Base-by-base conservation (phyloP, 2,113 vertebrate species). In the Oncorhynchus mykiss region DNA sequence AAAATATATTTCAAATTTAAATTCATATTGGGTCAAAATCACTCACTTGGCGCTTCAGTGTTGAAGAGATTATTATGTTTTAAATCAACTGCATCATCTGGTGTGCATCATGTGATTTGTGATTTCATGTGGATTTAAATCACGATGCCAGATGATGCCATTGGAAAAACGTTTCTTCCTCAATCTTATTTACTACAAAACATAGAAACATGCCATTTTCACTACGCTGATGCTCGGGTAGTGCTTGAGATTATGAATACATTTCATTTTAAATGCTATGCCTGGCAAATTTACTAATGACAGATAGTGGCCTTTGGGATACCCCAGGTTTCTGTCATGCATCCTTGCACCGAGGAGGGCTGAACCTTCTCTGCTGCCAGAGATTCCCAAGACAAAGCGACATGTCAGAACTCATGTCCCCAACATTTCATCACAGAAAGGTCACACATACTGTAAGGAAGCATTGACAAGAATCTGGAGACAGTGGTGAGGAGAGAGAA, bases 341-440 rank as follows among this genome's bases (percentile, higher is more conserved):
- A 76, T 88, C 87, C 84, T 78, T 80, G 85, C 80, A 16, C 79
- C 62, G 80, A 72, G 74, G 76, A 87, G 81, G 71, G 68, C 72
- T 65, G 49, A 87, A 81, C 82, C 78, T 88, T 71, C 57, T 73
- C 24, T 81, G 77, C 87, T 81, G 79, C 80, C 88, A 86, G 85
- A 85, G 79, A 82, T 80, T 88, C 80, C 88, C 77, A 86, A 93
- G 92, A 93, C 89, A 87, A 87, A 92, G 88, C 73, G 81, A 86
- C 77, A 66, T 85, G 91, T 91, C 91, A 90, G 70, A 75, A 70
- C 82, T 51, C 67, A 77, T 78, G 77, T 81, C 84, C 77, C 80
- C 54, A 74, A 70, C 39, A 84, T 84, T 92, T 89, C 79, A 90
- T 92, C 91, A 90, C 82, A 74, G 78, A 92, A 92, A 92, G 92